phyloP scores from a whole-genome alignment of 2,888 invertebrate genomes.

The Acanthosepion lycidas region DNA sequence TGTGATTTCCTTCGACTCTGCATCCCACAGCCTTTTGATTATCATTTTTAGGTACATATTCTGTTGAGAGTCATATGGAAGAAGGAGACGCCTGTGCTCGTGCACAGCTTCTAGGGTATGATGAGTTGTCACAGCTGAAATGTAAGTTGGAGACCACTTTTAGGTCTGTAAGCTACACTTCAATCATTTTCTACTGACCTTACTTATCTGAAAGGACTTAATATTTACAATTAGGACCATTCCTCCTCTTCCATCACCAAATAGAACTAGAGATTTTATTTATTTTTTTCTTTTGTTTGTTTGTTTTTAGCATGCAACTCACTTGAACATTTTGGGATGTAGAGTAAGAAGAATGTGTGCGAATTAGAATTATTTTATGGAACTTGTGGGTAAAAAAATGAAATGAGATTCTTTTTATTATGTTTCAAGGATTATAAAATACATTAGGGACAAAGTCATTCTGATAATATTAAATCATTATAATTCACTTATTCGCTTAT shows the following conservation, averaged over 20 bases:
- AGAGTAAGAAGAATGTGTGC: background rate
- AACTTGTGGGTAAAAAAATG: background rate
- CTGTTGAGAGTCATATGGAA: slow-evolving; percentile 45
- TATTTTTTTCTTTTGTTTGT: background rate
- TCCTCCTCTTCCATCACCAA: slow-evolving; percentile 15
- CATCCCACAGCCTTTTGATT: slow-evolving; percentile 40
- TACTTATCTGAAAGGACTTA: background rate
- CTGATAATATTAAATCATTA: background rate
- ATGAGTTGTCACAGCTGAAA: slow-evolving; percentile 43
- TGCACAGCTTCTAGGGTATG: slow-evolving; percentile 41
- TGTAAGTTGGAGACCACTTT: slow-evolving; percentile 37
- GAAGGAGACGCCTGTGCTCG: slow-evolving; percentile 36
- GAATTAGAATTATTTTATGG: background rate
- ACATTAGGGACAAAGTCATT: background rate
- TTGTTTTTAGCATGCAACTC: background rate
- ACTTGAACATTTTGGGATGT: background rate
- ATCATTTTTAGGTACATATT: slow-evolving; percentile 42
- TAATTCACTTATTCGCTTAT: background rate
- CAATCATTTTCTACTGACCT: slow-evolving; percentile 42
- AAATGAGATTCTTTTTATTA: background rate
- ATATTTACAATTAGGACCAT: background rate
- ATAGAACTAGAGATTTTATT: background rate
- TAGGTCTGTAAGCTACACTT: slow-evolving; percentile 42
- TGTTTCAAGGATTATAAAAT: background rate
- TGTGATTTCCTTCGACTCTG: slow-evolving; percentile 36